Evolutionary conservation across 1,140 invertebrate genomes (phyloP), one percentile per base, ranked within the genome.

Genomic region (Acyrthosiphon pisum): DNA sequence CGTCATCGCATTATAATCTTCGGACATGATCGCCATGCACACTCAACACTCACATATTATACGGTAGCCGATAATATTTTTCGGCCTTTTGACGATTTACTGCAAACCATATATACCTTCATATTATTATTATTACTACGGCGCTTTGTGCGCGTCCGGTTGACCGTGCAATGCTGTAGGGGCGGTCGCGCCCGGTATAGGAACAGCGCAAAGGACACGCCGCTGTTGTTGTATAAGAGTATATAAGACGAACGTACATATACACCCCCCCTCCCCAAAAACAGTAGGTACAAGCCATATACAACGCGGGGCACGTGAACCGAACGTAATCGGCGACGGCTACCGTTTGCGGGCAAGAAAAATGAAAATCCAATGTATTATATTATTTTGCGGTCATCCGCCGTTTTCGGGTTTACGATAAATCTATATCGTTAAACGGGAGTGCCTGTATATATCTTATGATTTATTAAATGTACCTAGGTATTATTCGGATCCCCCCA

Each of bases 1-100:
- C 91, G 68, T 92, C 91, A 92, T 84, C 76, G 81, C 1, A 81
- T 68, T 14, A 86, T 86, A 86, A 48, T 88, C 44, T n/a, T 88
- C 46, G 26, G 37, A 50, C 44, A n/a, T 18, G 3, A 26, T 41
- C n/a, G 56, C 56, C 56, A 4, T 26, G 56, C 30, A 35, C 14
- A n/a, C 60, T n/a, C 60, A 76, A n/a, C 60, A 76, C 60, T 76
- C 60, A 14, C 14, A 68, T 76, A 76, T 76, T 76, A 76, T 56
- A 60, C 88, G 37, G 88, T 90, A 90, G 88, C 88, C 53, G 88
- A 41, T 41, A 41, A 41, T 60, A 90, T 60, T 56, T 60, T 60
- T 90, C 35, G 50, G 88, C 14, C 88, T 90, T 41, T 90, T 90
- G 88, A 90, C 50, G 88, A 53, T 48, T 48, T 44, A 41, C 37